Evolutionary conservation across 1,140 invertebrate species (phyloP), one percentile per base, ranked within the genome.

Genomic region (Hylaeus anthracinus): DNA sequence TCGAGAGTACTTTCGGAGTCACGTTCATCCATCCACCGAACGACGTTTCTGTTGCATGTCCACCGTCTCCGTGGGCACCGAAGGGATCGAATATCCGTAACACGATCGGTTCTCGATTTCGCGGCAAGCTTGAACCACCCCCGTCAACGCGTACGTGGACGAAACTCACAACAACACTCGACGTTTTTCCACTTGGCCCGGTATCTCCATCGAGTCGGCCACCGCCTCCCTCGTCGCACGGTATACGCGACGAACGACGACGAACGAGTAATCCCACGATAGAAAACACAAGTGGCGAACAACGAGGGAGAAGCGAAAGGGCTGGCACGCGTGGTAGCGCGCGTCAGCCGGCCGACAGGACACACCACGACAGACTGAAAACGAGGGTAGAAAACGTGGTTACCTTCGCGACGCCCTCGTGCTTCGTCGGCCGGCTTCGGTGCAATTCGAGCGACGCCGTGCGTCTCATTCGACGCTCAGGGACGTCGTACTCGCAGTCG

Each of bases 331-430:
- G 79, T 81, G 84, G 39, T 80, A 53, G 39, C 72, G 51, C 67
- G 70, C 63, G 78, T 76, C 82, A 76, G 71, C 86, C 86, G 81
- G 73, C 74, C 79, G 83, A 82, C 72, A 73, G 84, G 79, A 87
- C 83, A 89, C 82, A 87, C 86, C 87, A 88, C 92, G 91, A 92
- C 90, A 91, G 86, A 92, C 92, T 92, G 94, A 92, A 89, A 79
- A 87, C 72, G 89, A 90, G 91, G 92, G 91, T 92, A 90, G 88
- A 90, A 92, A 93, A 91, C 92, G 91, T 92, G 92, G 88, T 93
- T 92, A 90, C 92, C 91, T 81, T 92, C 91, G 90, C 91, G 89
- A 91, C 91, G 89, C 86, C 87, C 86, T 92, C 90, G 91, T 80
- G 87, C 64, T 64, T 72, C 63, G 64, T 93, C 91, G 91, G 89